Evolutionary conservation across 2,888 invertebrate genomes (phyloP).

Genomic region (Machimus rusticus): DNA sequence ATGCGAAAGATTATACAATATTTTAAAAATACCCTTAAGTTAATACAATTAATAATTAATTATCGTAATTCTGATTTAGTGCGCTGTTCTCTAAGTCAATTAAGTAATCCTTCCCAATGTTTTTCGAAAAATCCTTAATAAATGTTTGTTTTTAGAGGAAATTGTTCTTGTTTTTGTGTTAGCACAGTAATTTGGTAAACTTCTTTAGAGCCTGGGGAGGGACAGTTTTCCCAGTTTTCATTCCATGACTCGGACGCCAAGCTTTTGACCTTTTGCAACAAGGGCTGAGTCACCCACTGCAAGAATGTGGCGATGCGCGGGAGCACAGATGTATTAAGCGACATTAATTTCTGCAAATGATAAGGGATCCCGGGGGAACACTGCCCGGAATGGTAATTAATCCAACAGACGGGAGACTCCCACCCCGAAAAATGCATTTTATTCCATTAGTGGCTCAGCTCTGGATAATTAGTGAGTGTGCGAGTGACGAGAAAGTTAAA

Average conservation of each 20-base stretch:
- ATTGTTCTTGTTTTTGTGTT: too few relatives aligned
- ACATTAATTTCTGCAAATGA: constrained; percentile 28
- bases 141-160: too few relatives aligned
- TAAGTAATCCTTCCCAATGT: too few relatives aligned
- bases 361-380: neutral
- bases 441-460: neutral
- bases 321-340: neutral
- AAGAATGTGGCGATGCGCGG: neutral
- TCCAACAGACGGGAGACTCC: neutral
- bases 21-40: too few relatives aligned
- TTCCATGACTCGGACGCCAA: neutral
- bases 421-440: neutral
- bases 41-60: too few relatives aligned
- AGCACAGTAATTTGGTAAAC: too few relatives aligned
- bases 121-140: too few relatives aligned
- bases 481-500: constrained; percentile 5
- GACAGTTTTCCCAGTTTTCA: neutral
- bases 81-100: too few relatives aligned
- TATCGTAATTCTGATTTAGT: too few relatives aligned
- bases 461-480: constrained; percentile 5
- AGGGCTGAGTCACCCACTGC: neutral
- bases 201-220: too few relatives aligned
- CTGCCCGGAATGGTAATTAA: constrained; percentile 20
- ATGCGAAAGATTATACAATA: too few relatives aligned
- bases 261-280: neutral